Conservation (phyloP, 2,113 vertebrate genomes). For the Galbula dea region DNA sequence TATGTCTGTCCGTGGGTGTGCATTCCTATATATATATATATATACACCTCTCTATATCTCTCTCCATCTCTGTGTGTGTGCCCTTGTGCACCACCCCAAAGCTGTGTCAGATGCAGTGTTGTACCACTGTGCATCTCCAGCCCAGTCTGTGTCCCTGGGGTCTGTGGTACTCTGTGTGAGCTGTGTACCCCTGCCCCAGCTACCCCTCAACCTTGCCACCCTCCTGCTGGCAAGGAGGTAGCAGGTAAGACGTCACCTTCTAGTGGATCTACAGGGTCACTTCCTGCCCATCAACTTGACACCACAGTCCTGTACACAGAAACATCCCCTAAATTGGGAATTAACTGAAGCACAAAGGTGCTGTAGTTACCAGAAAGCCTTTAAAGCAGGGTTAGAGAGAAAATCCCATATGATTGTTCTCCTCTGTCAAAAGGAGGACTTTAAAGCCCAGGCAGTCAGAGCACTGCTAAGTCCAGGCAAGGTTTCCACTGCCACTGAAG, state of each 20-base stretch:
- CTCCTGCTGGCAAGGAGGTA: rapidly evolving
- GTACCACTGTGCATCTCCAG: conserved; percentile 44
- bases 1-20: conserved; percentile 38
- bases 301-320: not conserved
- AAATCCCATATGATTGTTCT: not conserved
- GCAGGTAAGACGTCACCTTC: not conserved
- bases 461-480: not conserved
- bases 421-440: not conserved
- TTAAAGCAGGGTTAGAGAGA: not conserved
- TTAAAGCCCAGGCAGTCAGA: not conserved
- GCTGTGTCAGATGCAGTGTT: not conserved
- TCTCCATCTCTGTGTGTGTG: conserved; percentile 8
- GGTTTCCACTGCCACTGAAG: not conserved
- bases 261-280: not conserved
- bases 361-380: not conserved
- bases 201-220: not conserved
- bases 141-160: conserved; percentile 5
- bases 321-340: not conserved
- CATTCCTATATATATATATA: not conserved
- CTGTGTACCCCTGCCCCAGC: not conserved
- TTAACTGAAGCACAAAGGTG: not conserved
- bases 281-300: not conserved
- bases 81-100: conserved; percentile 8
- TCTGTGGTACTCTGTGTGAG: conserved; percentile 1
- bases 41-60: not conserved